Conservation (phyloP, 2,888 invertebrate genomes). For the Drosophila anomelani region DNA sequence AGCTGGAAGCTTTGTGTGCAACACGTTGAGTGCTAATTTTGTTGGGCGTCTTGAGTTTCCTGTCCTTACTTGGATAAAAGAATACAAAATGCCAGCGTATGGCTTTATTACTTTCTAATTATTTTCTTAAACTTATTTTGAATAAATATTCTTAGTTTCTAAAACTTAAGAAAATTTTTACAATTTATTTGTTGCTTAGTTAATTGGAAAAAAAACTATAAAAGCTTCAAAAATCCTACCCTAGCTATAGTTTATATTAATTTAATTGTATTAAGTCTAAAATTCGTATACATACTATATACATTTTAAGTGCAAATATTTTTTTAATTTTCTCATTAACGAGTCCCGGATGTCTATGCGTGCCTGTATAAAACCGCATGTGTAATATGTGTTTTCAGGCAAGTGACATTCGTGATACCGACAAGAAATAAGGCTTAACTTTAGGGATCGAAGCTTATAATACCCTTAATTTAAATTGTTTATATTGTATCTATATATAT, state of each 20-base stretch:
- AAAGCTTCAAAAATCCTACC: no score
- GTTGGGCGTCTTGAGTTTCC: slow-evolving; percentile 39
- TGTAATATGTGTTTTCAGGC: slow-evolving; percentile 72
- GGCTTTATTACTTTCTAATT: slow-evolving; percentile 20
- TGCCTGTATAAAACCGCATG: slow-evolving; percentile 60
- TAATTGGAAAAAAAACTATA: no score
- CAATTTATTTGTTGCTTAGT: no score
- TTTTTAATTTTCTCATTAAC: not conserved
- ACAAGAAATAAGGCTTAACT: not conserved
- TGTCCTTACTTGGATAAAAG: slow-evolving; percentile 43
- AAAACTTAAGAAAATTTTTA: no score
- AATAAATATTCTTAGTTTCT: no score
- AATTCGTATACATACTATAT: no score
- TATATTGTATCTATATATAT: no score
- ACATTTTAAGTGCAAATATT: no score
- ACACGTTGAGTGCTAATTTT: slow-evolving; percentile 62
- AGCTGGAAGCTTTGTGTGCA: slow-evolving; percentile 31
- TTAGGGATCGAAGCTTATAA: not conserved
- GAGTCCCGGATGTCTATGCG: slow-evolving; percentile 6
- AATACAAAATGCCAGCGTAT: slow-evolving; percentile 29
- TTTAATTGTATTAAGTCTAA: no score
- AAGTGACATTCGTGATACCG: slow-evolving; percentile 51
- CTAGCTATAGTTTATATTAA: no score
- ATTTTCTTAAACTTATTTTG: not conserved
- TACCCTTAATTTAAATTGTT: not conserved